Evolutionary conservation across 2,797 vertebrate genomes (phyloP).

Genomic region (Babyrousa celebensis): DNA sequence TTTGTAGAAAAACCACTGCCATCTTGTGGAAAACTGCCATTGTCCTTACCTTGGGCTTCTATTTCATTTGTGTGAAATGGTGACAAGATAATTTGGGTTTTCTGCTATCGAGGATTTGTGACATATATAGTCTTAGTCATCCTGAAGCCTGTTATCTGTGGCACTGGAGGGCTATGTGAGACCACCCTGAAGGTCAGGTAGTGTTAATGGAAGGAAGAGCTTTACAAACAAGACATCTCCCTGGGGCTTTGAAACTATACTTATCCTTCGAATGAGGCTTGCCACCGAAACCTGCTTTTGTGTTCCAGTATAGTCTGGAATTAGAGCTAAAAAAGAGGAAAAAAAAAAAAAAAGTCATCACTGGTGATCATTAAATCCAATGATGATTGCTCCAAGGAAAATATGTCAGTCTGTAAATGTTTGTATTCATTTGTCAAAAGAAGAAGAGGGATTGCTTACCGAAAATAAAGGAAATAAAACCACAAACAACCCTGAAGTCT

Average conservation of each 20-base stretch:
- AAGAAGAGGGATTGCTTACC: slow-evolving; percentile 50
- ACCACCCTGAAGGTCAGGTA: slow-evolving; percentile 70
- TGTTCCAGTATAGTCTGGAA: slow-evolving; percentile 68
- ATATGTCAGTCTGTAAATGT: slow-evolving; percentile 64
- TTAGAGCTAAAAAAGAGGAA: background rate
- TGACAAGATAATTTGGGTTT: slow-evolving; percentile 83
- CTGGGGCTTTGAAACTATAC: slow-evolving; percentile 53
- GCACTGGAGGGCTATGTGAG: background rate
- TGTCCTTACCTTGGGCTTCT: slow-evolving; percentile 45
- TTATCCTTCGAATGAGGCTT: slow-evolving; percentile 42
- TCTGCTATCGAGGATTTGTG: slow-evolving; percentile 61
- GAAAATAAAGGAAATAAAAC: slow-evolving; percentile 72
- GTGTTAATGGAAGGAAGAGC: slow-evolving; percentile 70
- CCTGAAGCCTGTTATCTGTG: slow-evolving; percentile 40
- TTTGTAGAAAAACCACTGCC: slow-evolving; percentile 80
- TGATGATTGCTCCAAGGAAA: slow-evolving; percentile 74
- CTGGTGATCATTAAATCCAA: slow-evolving; percentile 74
- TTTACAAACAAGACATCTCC: slow-evolving; percentile 78
- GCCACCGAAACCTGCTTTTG: slow-evolving; percentile 58
- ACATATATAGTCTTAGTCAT: slow-evolving; percentile 32
- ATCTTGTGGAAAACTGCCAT: slow-evolving; percentile 79
- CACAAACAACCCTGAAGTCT: slow-evolving; percentile 58
- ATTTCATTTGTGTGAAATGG: slow-evolving; percentile 71
- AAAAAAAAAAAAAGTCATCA: background rate
- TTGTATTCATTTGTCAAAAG: slow-evolving; percentile 73